A percentile compares a stretch with the other conserved stretches of the same genome.
phyloP scores from a whole-genome alignment of 2,888 invertebrate genomes.

The Incurvaria masculella region DNA sequence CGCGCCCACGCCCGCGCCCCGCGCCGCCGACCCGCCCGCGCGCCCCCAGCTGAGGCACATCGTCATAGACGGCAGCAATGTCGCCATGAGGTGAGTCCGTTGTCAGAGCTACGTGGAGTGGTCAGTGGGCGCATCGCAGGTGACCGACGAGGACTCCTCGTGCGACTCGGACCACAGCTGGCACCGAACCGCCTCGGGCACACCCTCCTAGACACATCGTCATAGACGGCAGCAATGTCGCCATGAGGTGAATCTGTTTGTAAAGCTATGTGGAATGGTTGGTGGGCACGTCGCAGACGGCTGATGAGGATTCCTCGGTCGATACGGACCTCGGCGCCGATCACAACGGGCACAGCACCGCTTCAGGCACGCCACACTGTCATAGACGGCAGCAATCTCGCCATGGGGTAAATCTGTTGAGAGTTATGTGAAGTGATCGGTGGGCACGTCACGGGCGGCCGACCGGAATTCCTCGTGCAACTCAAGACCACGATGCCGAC shows the following conservation, averaged over 20 bases:
- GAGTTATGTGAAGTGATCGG: conserved; percentile 73
- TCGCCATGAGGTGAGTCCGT: conserved; percentile 81
- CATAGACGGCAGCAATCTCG: conserved; percentile 93
- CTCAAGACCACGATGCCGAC: conserved; percentile 64
- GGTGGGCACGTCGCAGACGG: too few species aligned
- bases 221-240: conserved; percentile 93
- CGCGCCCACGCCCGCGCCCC: conserved; percentile 30
- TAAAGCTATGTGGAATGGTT: too few species aligned
- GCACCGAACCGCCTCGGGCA: conserved; percentile 3
- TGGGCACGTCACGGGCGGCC: conserved; percentile 46
- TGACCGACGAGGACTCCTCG: conserved; percentile 71
- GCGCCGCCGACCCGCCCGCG: conserved; percentile 30
- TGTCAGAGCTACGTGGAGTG: conserved; percentile 78
- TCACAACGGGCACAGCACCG: conserved; percentile 64
- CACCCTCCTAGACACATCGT: conserved; percentile 65
- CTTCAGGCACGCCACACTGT: conserved; percentile 83
- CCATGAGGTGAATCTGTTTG: conserved; percentile 68
- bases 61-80: conserved; percentile 93
- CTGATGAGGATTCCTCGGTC: too few species aligned
- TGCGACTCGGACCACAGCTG: conserved; percentile 83
- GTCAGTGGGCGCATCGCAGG: conserved; percentile 54
- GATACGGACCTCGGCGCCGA: too few species aligned
- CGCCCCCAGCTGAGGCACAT: conserved; percentile 63
- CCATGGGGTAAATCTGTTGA: conserved; percentile 78
- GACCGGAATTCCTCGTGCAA: conserved; percentile 84